Evolutionary conservation across 1,140 invertebrate genomes (phyloP).

Genomic region (Drosophila varians): DNA sequence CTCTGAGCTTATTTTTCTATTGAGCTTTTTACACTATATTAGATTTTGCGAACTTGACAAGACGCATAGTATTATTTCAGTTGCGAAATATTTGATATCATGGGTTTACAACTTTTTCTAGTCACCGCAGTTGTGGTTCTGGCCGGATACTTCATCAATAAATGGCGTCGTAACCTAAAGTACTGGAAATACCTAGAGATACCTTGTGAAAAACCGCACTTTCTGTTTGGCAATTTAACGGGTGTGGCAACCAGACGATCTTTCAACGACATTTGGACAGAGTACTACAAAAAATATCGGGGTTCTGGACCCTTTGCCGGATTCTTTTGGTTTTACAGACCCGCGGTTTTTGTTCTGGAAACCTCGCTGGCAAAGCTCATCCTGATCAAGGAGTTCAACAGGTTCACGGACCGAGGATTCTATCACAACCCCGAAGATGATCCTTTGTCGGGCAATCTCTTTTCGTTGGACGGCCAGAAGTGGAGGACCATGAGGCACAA

Average conservation of each 20-base stretch:
- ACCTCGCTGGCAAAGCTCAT: slow-evolving; percentile 86
- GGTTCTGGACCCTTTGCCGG: slow-evolving; percentile 75
- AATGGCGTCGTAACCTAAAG: slow-evolving; percentile 26
- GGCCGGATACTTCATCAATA: slow-evolving; percentile 22
- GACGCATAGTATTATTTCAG: too few species aligned
- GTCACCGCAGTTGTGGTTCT: slow-evolving; percentile 31
- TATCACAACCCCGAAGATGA: slow-evolving; percentile 84
- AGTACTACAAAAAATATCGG: slow-evolving; percentile 74
- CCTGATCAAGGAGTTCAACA: slow-evolving; percentile 86
- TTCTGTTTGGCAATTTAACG: slow-evolving; percentile 69
- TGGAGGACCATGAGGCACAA: slow-evolving; percentile 85
- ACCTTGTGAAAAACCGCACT: slow-evolving; percentile 78
- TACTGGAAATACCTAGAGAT: slow-evolving; percentile 83
- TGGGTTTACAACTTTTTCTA: slow-evolving; percentile 1
- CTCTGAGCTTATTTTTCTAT: background rate
- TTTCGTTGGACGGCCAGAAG: slow-evolving; percentile 83
- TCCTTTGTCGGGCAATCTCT: slow-evolving; percentile 84
- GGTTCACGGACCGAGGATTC: slow-evolving; percentile 84
- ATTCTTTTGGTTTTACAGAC: slow-evolving; percentile 83
- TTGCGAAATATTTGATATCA: background rate
- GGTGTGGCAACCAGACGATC: slow-evolving; percentile 30
- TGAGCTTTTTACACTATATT: background rate
- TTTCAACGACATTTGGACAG: slow-evolving; percentile 47
- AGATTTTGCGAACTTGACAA: background rate
- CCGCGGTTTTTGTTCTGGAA: slow-evolving; percentile 84